Evolutionary conservation across 1,140 invertebrate genomes (phyloP).

Genomic region (Campoletis sonorensis): DNA sequence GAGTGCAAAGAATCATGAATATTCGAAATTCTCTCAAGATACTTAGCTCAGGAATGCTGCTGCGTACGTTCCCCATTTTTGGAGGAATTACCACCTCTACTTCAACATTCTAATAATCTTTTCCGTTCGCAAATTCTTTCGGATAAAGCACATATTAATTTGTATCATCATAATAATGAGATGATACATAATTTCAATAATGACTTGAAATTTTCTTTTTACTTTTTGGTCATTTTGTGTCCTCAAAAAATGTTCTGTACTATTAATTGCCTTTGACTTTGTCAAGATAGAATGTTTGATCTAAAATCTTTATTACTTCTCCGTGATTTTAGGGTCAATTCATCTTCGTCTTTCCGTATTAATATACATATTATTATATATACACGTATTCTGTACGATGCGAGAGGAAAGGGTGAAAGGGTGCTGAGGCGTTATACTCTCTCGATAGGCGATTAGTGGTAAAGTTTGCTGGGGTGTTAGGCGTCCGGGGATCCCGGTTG

Average conservation of each 20-base stretch:
- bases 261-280: no score
- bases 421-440: slow-evolving; percentile 32
- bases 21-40: slow-evolving; percentile 6
- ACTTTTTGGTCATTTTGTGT: no score
- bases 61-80: not conserved
- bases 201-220: no score
- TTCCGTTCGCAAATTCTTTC: no score
- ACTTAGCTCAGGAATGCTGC: slow-evolving; percentile 20
- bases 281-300: not conserved
- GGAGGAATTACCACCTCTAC: not conserved
- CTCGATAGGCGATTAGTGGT: slow-evolving; percentile 42
- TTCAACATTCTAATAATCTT: no score
- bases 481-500: not conserved
- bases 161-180: no score
- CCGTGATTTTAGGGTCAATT: not conserved
- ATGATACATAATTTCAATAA: no score
- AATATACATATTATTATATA: not conserved
- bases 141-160: no score
- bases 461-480: slow-evolving; percentile 40
- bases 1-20: slow-evolving; percentile 19
- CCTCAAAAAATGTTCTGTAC: no score
- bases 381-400: not conserved
- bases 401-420: not conserved
- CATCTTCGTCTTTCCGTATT: slow-evolving; percentile 23
- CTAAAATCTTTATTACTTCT: not conserved